Base-by-base conservation (phyloP, 2,113 vertebrate species). In the Sterrhoptilus dennistouni region DNA sequence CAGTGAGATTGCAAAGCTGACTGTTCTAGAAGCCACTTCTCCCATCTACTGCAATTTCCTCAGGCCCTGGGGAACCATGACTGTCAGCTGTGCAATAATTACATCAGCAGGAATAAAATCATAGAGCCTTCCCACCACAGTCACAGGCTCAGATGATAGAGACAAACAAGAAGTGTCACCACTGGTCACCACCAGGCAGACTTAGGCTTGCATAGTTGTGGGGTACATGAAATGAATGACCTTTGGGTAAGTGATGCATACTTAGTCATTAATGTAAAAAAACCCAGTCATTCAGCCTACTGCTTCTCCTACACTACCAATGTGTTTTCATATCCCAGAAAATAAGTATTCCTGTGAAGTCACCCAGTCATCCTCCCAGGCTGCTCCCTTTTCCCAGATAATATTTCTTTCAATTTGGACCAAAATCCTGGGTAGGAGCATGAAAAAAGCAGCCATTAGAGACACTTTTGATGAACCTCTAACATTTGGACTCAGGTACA, bases 261-360 rank as follows among this genome's bases (percentile, higher is more conserved):
- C 44, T 96, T 83, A 93, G 92, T 94, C 87, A 94, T 49, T 59
- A 81, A 78, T 44, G 54, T 25, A 60, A n/a, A 80, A 79, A 92
- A 93, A 12, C 3, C 25, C 40, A 79, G 72, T 68, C 75, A 75
- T 54, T 31, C 94, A 95, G 71, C 75, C 82, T 50, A 60, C 78
- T 87, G 44, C 52, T 92, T 81, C 79, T 96, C 87, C 85, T 65
- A 81, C 56, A 31, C 70, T 74, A 27, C 60, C 83, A 81, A 28
- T 56, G 52, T 90, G 64, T 49, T 89, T 79, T 70, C 50, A 8
- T 61, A 65, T 49, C 89, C 90, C 64, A 90, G 60, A 97, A 95
- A 90, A 74, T 52, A 94, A 83, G 52, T 57, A 64, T 74, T 93
- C n/a, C 64, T 81, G 27, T 66, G 79, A 90, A 96, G 40, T 74